Evolutionary conservation across 2,113 vertebrate species (phyloP), one percentile per base, ranked within the genome.

Genomic region (Camelus dromedarius): DNA sequence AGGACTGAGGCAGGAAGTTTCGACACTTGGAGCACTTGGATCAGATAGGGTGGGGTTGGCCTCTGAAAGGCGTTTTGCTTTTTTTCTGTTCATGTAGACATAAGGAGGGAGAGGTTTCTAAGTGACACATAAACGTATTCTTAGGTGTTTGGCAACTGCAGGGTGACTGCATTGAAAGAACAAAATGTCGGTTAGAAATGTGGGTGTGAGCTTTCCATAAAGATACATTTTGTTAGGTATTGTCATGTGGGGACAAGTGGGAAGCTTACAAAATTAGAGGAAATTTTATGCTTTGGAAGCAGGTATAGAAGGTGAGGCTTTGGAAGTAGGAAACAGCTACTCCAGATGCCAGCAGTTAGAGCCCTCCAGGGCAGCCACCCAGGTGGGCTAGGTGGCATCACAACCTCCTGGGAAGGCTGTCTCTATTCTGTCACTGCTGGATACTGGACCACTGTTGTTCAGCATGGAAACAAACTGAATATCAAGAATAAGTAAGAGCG

Each of bases 301-400:
- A 58, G 69, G 24, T 84, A 19, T 26, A 26, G 30, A 38, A 83
- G 22, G 28, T 58, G 64, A 79, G 26, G 38, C 72, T 87, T 79
- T 66, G 79, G 86, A 79, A 30, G 46, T 66, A 87, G 92, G 73
- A 81, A 87, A 73, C 35, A 85, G 76, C 66, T 91, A 5, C n/a
- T 66, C 38, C 28, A 28, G 72, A 58, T 82, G 91, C 93, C 95
- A 96, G 96, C 95, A 96, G 91, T 89, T 90, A 91, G 95, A 85
- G 94, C 93, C 35, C 81, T 93, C 26, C 28, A 20, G 82, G 89
- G 15, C 28, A 64, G 81, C 64, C 88, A 58, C 85, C 86, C 67
- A 15, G 85, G 4, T 35, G 32, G n/a, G 35, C 26, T 24, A 0
- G 50, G 70, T 0, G 0, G 50, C 85, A 48, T 9, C 12, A 8